A percentile compares a stretch with the other conserved stretches of the same genome.
Conservation (phyloP, 2,888 invertebrate species). For the Aspidiotus destructor region DNA sequence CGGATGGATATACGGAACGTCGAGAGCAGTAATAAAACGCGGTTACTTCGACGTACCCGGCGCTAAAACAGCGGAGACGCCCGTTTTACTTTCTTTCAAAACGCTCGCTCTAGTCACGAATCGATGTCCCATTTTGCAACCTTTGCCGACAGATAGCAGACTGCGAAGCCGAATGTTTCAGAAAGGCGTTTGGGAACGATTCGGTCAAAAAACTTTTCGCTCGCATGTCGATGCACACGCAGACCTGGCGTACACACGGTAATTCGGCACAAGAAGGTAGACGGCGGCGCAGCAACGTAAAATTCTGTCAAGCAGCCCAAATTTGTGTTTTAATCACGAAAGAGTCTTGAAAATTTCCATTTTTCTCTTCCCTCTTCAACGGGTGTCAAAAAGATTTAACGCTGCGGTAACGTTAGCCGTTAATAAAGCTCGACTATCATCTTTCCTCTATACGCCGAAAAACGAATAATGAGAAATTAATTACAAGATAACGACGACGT, state of each 20-base stretch:
- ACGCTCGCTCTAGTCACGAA: constrained; percentile 1
- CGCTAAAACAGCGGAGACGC: constrained; percentile 31
- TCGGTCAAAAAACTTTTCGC: background rate
- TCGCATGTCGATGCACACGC: background rate
- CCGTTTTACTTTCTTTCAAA: constrained; percentile 29
- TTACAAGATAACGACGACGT: background rate
- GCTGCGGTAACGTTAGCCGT: too few relatives aligned
- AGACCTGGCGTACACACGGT: background rate
- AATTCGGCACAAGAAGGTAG: too few relatives aligned
- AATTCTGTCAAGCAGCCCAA: too few relatives aligned
- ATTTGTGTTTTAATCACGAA: too few relatives aligned
- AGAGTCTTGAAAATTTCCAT: too few relatives aligned
- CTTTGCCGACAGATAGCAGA: constrained; percentile 18
- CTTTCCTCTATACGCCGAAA: background rate
- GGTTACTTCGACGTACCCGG: constrained; percentile 29
- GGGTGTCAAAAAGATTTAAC: too few relatives aligned
- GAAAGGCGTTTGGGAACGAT: constrained; percentile 3
- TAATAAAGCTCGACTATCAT: too few relatives aligned
- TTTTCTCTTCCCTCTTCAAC: too few relatives aligned
- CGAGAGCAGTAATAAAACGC: constrained; percentile 13
- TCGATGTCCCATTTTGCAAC: constrained; percentile 15
- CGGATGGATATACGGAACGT: background rate
- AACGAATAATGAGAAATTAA: constrained; percentile 1
- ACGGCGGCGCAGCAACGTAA: too few relatives aligned
- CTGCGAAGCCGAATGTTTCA: background rate